Conservation (phyloP, 2,888 invertebrate species). For the Clunio marinus region DNA sequence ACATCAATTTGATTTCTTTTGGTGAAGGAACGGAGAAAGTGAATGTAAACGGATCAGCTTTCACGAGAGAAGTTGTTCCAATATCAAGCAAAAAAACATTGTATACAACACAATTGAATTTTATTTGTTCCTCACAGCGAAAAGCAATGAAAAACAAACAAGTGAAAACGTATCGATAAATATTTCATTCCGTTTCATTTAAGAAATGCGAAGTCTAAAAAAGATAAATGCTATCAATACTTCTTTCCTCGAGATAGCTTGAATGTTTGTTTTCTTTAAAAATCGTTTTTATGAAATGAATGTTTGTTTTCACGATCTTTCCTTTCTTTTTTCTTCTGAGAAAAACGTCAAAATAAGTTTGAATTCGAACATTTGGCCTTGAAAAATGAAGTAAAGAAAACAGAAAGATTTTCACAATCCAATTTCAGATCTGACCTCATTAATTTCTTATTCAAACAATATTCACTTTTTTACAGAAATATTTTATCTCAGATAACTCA, state of each 20-base stretch:
- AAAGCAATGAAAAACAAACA: background rate
- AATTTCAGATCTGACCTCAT: no score
- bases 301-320: no score
- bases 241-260: background rate
- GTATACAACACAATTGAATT: conserved; percentile 21
- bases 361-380: no score
- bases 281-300: no score
- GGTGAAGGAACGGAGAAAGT: background rate
- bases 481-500: background rate
- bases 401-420: no score
- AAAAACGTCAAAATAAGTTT: no score
- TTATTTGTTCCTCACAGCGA: background rate
- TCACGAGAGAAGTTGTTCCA: background rate
- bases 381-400: no score
- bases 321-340: no score
- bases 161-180: conserved; percentile 11
- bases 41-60: background rate
- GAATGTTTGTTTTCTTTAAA: background rate
- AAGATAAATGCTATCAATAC: background rate
- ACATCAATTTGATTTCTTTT: no score
- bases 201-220: background rate
- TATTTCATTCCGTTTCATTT: conserved; percentile 1
- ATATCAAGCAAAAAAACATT: background rate
- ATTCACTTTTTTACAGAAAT: no score
- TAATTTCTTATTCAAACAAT: no score